A percentile compares a stretch with the other conserved stretches of the same genome.
Conservation (phyloP, 2,113 vertebrate genomes). For the Rhodinocichla rosea region DNA sequence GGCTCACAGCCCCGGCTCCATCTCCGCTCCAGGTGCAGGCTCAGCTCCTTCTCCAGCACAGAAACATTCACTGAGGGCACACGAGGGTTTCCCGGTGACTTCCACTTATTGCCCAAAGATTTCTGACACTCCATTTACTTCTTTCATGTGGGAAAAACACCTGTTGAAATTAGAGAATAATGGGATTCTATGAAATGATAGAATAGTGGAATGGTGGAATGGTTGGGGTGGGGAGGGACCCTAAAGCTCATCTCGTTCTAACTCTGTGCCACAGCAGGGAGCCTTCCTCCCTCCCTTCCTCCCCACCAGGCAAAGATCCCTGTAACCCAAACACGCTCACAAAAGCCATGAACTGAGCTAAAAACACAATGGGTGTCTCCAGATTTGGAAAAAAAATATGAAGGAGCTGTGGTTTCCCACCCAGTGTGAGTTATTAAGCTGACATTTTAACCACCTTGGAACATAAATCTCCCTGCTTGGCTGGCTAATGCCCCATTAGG, state of each 20-base stretch:
- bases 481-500: background rate
- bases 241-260: background rate
- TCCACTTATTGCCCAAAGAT: background rate
- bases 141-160: rapidly evolving
- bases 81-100: background rate
- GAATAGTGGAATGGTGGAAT: background rate
- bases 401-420: background rate
- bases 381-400: background rate
- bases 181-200: background rate
- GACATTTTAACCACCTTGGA: background rate
- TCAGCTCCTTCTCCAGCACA: background rate
- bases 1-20: background rate
- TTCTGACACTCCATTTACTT: background rate
- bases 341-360: background rate
- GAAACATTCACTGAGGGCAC: rapidly evolving
- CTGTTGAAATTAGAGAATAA: background rate
- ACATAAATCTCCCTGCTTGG: background rate
- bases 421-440: background rate
- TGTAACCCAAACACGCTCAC: background rate
- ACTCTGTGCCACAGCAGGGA: background rate
- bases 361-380: background rate
- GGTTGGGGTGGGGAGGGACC: background rate
- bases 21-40: background rate
- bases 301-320: background rate
- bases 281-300: background rate